These are phyloP conservation scores for Typhlichthys eigenmanni DNA, from an alignment of 2,797 vertebrate species.

Conservation along the genomic window DNA sequence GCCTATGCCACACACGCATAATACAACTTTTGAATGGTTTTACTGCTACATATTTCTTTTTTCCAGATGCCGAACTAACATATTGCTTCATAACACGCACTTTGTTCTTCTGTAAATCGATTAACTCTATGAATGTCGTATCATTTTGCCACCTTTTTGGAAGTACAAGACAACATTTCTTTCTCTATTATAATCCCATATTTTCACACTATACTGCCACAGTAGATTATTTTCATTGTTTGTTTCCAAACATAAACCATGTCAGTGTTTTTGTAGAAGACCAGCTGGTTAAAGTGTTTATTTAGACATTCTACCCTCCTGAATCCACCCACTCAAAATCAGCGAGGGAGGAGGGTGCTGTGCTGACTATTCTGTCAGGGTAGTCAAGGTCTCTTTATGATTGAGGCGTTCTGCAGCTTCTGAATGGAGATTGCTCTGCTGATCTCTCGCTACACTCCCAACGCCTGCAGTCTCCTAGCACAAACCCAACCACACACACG, in stretches of 20 bases:
- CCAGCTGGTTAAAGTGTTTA: constrained; percentile 32
- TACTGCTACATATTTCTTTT: no score
- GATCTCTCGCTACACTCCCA: constrained; percentile 42
- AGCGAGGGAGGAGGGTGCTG: constrained; percentile 37
- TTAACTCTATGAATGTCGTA: constrained; percentile 21
- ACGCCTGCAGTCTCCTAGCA: constrained; percentile 32
- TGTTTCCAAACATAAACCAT: constrained; percentile 34
- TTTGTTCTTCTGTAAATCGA: no score
- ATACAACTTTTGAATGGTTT: no score
- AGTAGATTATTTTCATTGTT: no score
- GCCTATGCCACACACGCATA: no score
- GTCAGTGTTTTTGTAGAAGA: constrained; percentile 38
- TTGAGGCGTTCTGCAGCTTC: constrained; percentile 60
- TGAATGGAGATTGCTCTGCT: constrained; percentile 64
- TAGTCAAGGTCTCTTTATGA: constrained; percentile 67
- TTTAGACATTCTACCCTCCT: constrained; percentile 39
- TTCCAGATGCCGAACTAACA: no score
- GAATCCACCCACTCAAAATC: constrained; percentile 46
- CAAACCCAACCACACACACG: not conserved
- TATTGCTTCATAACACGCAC: no score
- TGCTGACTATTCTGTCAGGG: constrained; percentile 40
- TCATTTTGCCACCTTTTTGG: no score
- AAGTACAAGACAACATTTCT: no score
- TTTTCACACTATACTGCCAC: no score
- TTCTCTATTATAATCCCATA: no score